Percentiles rank a stretch among this genome's conserved stretches.
Evolutionary conservation across 2,113 vertebrate species (phyloP).

Genomic region (Pomatostomus ruficeps): DNA sequence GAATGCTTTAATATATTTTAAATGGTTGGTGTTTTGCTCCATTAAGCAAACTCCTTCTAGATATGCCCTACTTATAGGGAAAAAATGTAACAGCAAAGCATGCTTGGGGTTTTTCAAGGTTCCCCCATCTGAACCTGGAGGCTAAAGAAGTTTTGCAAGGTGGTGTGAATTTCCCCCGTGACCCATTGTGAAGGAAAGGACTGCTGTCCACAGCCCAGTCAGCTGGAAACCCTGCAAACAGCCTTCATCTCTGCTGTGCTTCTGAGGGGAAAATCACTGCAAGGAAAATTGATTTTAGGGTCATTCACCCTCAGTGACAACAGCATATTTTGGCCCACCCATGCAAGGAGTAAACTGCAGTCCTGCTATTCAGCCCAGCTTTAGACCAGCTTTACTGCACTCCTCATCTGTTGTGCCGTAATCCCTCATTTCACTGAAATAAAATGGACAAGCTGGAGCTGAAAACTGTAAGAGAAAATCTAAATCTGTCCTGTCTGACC

Average conservation of each 20-base stretch:
- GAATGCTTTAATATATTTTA: slow-evolving; percentile 64
- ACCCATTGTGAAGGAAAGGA: slow-evolving; percentile 35
- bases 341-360: slow-evolving; percentile 32
- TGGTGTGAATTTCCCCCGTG: slow-evolving; percentile 26
- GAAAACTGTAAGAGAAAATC: background rate
- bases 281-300: slow-evolving; percentile 75
- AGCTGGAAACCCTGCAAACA: slow-evolving; percentile 62
- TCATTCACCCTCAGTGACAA: slow-evolving; percentile 55
- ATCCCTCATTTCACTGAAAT: slow-evolving; percentile 36
- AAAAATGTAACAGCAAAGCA: slow-evolving; percentile 43
- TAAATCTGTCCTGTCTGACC: slow-evolving; percentile 19
- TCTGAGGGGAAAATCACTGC: slow-evolving; percentile 75
- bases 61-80: slow-evolving; percentile 43
- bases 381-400: background rate
- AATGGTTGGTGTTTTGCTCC: slow-evolving; percentile 66
- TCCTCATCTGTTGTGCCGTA: background rate
- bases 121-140: background rate
- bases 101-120: slow-evolving; percentile 9
- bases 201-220: slow-evolving; percentile 44
- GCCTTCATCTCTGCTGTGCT: slow-evolving; percentile 59
- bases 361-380: background rate
- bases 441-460: background rate
- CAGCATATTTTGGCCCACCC: slow-evolving; percentile 1
- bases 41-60: slow-evolving; percentile 68
- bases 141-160: slow-evolving; percentile 6